phyloP scores from a whole-genome alignment of 2,888 invertebrate species.

The Terebella lapidaria region DNA sequence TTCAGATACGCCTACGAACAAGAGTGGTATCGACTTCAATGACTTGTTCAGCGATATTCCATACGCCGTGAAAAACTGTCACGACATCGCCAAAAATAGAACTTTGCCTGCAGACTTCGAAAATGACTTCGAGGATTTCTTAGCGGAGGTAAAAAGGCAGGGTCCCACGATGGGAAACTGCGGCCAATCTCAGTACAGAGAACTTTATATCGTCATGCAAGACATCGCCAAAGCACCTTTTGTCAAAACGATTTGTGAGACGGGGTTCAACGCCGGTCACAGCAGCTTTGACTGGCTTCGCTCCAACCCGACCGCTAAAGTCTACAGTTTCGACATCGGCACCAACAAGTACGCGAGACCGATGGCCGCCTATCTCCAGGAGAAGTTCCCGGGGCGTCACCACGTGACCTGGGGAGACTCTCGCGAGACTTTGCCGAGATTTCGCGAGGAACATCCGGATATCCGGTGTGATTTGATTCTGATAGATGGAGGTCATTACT shows the following conservation, averaged over 20 bases:
- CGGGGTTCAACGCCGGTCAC: slow-evolving; percentile 17
- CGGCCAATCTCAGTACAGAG: too few relatives aligned
- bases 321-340: slow-evolving; percentile 23
- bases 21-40: too few relatives aligned
- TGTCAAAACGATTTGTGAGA: slow-evolving; percentile 14
- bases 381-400: slow-evolving; percentile 11
- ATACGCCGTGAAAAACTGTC: too few relatives aligned
- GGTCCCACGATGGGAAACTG: too few relatives aligned
- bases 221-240: not conserved
- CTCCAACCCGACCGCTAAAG: slow-evolving; percentile 11
- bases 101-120: too few relatives aligned
- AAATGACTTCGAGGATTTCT: too few relatives aligned
- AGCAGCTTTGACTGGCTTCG: slow-evolving; percentile 16
- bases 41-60: too few relatives aligned
- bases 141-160: too few relatives aligned
- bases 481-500: slow-evolving; percentile 23
- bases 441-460: not conserved
- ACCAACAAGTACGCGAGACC: slow-evolving; percentile 11
- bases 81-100: too few relatives aligned
- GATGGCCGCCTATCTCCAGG: slow-evolving; percentile 14
- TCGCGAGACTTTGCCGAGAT: slow-evolving; percentile 10
- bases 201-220: not conserved
- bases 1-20: too few relatives aligned
- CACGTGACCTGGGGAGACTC: slow-evolving; percentile 19
- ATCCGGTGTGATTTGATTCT: slow-evolving; percentile 19